Evolutionary conservation across 2,797 vertebrate genomes (phyloP).

Genomic region (Rousettus madagascariensis): DNA sequence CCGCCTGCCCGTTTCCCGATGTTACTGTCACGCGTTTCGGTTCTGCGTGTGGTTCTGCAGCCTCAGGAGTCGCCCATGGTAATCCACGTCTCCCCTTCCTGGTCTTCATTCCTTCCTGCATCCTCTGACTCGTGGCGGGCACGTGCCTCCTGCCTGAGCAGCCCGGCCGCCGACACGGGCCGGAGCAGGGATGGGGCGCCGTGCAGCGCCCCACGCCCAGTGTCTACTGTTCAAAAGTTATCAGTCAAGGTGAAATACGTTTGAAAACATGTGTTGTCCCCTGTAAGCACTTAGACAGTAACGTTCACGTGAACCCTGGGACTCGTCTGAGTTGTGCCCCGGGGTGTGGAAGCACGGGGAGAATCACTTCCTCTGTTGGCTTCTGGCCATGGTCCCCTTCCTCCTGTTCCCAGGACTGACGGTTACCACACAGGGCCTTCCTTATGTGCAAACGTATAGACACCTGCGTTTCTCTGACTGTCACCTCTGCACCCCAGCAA

Average conservation of each 20-base stretch:
- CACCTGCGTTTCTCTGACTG: too few relatives aligned
- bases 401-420: too few relatives aligned
- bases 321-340: too few relatives aligned
- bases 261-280: not conserved
- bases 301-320: not conserved
- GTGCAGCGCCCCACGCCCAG: too few relatives aligned
- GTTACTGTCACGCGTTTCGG: not conserved
- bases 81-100: fast-evolving
- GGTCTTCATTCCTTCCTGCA: not conserved
- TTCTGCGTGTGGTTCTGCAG: not conserved
- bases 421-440: not conserved
- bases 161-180: not conserved
- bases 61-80: not conserved
- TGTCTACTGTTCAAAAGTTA: not conserved
- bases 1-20: too few relatives aligned
- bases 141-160: not conserved
- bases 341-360: too few relatives aligned
- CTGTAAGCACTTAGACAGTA: not conserved
- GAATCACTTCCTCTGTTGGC: fast-evolving
- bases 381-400: fast-evolving
- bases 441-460: not conserved
- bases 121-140: not conserved
- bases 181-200: not conserved
- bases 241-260: not conserved
- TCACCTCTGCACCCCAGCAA: fast-evolving